Conservation (phyloP, 2,113 vertebrate species). For the Capreolus pygargus region DNA sequence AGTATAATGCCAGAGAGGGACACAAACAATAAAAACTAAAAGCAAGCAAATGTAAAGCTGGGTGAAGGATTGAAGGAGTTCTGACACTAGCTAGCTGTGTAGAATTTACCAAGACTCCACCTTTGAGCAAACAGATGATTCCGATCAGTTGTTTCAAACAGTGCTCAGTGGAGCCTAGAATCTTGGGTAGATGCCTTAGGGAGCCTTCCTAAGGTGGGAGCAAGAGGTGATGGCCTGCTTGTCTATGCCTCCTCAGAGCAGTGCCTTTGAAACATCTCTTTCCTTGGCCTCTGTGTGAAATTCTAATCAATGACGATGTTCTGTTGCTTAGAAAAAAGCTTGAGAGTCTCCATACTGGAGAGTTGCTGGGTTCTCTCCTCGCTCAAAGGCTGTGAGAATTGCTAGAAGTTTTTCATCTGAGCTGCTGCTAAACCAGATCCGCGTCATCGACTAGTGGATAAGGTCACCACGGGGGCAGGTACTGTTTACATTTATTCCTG, state of each 20-base stretch:
- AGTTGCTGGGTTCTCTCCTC: neutral
- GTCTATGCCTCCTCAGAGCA: neutral
- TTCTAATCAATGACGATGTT: neutral
- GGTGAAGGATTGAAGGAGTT: neutral
- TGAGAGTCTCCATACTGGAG: neutral
- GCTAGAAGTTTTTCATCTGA: neutral
- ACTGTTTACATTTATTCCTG: neutral
- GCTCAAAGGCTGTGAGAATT: neutral
- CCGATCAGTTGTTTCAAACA: neutral
- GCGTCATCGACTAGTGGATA: rapidly evolving
- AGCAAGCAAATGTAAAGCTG: neutral
- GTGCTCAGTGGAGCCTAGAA: neutral
- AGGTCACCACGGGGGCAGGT: neutral
- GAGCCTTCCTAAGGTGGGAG: neutral
- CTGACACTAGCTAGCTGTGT: neutral
- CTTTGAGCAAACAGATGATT: neutral
- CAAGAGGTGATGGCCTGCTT: neutral
- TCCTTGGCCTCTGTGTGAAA: neutral
- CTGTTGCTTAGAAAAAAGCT: neutral
- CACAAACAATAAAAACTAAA: neutral
- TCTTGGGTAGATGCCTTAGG: neutral
- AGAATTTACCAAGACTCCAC: neutral
- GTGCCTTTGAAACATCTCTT: neutral
- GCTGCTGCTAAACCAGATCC: neutral
- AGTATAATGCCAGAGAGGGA: neutral